phyloP scores from a whole-genome alignment of 2,113 vertebrate genomes.

The Aegithalos caudatus region DNA sequence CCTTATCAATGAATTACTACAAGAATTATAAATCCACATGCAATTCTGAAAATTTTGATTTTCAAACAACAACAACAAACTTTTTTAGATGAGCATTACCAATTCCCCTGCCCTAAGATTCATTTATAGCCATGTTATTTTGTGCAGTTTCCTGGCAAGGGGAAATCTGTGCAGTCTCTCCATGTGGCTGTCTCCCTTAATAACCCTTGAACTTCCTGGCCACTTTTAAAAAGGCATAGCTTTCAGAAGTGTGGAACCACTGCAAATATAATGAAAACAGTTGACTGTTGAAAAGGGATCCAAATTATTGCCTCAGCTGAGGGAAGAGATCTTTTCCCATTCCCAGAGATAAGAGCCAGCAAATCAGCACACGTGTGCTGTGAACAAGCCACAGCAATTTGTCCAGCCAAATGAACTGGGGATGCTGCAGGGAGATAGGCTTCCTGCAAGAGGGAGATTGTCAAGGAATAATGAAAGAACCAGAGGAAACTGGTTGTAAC shows the following conservation, averaged over 20 bases:
- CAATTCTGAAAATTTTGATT: not conserved
- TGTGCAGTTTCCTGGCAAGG: not conserved
- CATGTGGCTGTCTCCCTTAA: not conserved
- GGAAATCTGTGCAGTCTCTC: not conserved
- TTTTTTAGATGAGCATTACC: not conserved
- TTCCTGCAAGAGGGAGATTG: constrained; percentile 8
- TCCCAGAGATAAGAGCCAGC: constrained; percentile 4
- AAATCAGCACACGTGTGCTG: constrained; percentile 1
- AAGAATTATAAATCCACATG: not conserved
- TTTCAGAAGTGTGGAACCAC: not conserved
- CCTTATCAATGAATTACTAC: not conserved
- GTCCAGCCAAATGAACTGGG: constrained; percentile 35
- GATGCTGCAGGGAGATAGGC: constrained; percentile 25
- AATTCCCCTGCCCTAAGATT: not conserved
- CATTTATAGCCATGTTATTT: not conserved
- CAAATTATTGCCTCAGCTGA: constrained; percentile 15
- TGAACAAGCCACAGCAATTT: not conserved
- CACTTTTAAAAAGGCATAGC: not conserved
- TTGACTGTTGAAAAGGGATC: not conserved
- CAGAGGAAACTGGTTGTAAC: not conserved
- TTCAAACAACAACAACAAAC: not conserved
- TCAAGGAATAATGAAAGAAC: not conserved
- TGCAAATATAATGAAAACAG: not conserved
- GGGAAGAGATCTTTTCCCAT: constrained; percentile 27
- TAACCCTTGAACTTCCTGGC: not conserved